Evolutionary conservation across 1,140 invertebrate species (phyloP), one percentile per base, ranked within the genome.

Genomic region (Teleopsis dalmanni): DNA sequence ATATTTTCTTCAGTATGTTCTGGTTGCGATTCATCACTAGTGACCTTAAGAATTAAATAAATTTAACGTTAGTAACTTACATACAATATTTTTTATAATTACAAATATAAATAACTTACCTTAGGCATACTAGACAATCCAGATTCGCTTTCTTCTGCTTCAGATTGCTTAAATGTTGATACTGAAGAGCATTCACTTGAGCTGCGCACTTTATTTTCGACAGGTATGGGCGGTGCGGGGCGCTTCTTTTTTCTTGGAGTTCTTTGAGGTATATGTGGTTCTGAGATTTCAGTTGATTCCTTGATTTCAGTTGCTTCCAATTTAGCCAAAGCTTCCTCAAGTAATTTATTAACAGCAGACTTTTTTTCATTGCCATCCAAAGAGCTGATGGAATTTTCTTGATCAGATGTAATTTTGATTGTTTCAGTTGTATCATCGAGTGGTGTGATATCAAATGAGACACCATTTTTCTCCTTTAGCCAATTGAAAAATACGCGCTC

Each of bases 251-350:
- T 5, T 8, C n/a, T 13, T 19, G 35, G 13, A 18, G 37, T 6
- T 18, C 21, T 33, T 41, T 33, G 6, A 25, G 0, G 23, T 11
- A 31, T 31, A 7, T 25, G 14, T 8, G 18, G 9, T 16, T 4
- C 14, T 16, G 37, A 8, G 10, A 23, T 8, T 23, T 19, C 37
- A 13, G 21, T 23, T 9, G 41, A 8, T 29, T 7, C 7, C 13
- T 7, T 13, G 13, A 13, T 29, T 29, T 7, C 27, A 29, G 27
- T 29, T 29, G 27, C 25, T 40, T 67, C 64, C 25, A 67, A 23
- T 18, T 66, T 67, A 16, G 61, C 59, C 23, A 66, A 64, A n/a
- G 64, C 64, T 27, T 67, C 64, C 22, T 67, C 64, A 0, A 67
- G 47, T 16, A 67, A 34, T 11, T 54, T 47, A 10, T 67, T 61